Evolutionary conservation across 2,113 vertebrate species (phyloP).

Genomic region (Capreolus pygargus): DNA sequence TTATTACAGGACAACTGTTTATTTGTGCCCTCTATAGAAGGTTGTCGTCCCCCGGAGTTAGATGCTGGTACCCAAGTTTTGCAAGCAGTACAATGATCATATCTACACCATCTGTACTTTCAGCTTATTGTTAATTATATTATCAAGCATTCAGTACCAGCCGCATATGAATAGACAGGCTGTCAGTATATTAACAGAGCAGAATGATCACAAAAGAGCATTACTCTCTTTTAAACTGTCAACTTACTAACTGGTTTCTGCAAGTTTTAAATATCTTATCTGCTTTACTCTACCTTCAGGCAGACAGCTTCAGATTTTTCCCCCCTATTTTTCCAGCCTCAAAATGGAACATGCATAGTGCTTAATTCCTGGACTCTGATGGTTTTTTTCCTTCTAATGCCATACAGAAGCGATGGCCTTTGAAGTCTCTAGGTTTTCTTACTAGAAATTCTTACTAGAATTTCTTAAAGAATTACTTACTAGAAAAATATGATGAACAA

Average conservation of each 20-base stretch:
- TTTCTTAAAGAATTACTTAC: no score
- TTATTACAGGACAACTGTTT: not conserved
- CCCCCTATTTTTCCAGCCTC: not conserved
- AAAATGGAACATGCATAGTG: not conserved
- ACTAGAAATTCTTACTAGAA: no score
- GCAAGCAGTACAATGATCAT: not conserved
- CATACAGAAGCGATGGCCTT: not conserved
- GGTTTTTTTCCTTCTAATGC: not conserved
- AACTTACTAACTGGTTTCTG: not conserved
- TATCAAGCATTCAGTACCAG: not conserved
- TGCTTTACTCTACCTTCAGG: not conserved
- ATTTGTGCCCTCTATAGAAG: not conserved
- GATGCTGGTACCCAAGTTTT: not conserved
- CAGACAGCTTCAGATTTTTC: not conserved
- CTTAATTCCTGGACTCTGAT: not conserved
- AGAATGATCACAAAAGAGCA: not conserved
- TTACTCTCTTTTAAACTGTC: not conserved
- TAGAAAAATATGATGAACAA: not conserved
- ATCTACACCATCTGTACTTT: not conserved
- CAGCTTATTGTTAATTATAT: not conserved
- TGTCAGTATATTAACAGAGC: not conserved
- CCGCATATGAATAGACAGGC: not conserved
- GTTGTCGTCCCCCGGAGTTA: not conserved
- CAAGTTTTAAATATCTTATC: not conserved
- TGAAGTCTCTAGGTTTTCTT: not conserved